These are phyloP conservation scores for Callitettix versicolor DNA, from an alignment of 1,140 invertebrate species.

Conservation along the genomic window DNA sequence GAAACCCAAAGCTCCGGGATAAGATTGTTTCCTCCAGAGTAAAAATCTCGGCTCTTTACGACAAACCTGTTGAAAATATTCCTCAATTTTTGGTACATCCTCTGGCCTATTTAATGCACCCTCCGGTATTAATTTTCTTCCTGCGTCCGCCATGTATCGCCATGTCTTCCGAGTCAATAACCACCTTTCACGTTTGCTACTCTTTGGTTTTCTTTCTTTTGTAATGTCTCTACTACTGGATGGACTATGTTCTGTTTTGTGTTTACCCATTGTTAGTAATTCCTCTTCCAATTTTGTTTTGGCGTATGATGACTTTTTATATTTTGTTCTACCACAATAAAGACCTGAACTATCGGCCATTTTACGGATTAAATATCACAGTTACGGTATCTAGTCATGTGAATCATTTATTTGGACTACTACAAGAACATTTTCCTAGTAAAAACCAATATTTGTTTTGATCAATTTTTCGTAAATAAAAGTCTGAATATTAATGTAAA, in stretches of 20 bases:
- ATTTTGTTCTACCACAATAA: no score
- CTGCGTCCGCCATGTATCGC: slow-evolving; percentile 82
- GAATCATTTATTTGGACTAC: no score
- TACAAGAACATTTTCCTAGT: no score
- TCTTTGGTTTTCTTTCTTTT: slow-evolving; percentile 17
- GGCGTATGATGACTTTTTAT: no score
- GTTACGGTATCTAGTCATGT: no score
- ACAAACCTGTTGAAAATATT: slow-evolving; percentile 74
- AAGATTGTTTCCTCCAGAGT: slow-evolving; percentile 68
- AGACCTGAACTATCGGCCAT: no score
- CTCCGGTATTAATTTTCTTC: slow-evolving; percentile 71
- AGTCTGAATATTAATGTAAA: no score
- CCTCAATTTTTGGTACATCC: slow-evolving; percentile 66
- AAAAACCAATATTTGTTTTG: no score
- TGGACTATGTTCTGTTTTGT: neutral
- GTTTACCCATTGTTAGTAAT: neutral
- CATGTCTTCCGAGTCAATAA: slow-evolving; percentile 76
- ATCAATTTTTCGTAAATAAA: no score
- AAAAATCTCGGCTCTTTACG: slow-evolving; percentile 63
- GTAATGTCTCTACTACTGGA: neutral
- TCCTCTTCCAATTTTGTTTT: neutral
- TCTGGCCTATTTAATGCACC: slow-evolving; percentile 54
- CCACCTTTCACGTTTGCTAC: slow-evolving; percentile 50
- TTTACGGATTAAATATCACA: no score
- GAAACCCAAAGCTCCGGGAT: slow-evolving; percentile 53